phyloP scores from a whole-genome alignment of 2,888 invertebrate genomes.

The Pegoplata infirma region DNA sequence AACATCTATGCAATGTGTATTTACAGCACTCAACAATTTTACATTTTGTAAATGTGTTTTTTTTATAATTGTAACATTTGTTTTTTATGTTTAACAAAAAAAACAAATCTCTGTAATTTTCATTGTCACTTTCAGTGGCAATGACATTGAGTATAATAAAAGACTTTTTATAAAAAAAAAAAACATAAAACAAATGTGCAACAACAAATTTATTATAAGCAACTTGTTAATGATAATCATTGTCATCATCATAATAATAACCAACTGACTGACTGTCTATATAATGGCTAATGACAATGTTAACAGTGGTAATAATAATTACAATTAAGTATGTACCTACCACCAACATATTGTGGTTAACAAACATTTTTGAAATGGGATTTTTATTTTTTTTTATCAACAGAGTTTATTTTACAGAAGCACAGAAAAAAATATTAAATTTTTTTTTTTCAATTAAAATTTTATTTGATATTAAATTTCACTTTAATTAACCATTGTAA shows the following conservation, averaged over 20 bases:
- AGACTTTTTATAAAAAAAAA: background rate
- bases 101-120: background rate
- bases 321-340: slow-evolving; percentile 3
- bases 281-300: background rate
- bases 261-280: too few relatives aligned
- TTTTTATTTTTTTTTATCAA: too few relatives aligned
- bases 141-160: slow-evolving; percentile 9
- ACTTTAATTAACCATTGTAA: too few relatives aligned
- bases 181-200: background rate
- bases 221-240: slow-evolving; percentile 5
- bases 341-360: background rate
- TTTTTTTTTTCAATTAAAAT: too few relatives aligned
- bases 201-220: background rate
- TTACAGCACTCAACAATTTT: too few relatives aligned
- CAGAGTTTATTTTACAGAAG: too few relatives aligned
- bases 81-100: background rate
- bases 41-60: too few relatives aligned
- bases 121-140: background rate
- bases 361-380: background rate
- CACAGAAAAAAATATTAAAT: too few relatives aligned
- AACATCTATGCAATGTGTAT: too few relatives aligned
- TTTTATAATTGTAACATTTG: too few relatives aligned
- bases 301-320: slow-evolving; percentile 8
- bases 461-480: too few relatives aligned
- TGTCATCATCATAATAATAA: background rate